Evolutionary conservation across 2,797 vertebrate species (phyloP).

Genomic region (Danio albolineatus): DNA sequence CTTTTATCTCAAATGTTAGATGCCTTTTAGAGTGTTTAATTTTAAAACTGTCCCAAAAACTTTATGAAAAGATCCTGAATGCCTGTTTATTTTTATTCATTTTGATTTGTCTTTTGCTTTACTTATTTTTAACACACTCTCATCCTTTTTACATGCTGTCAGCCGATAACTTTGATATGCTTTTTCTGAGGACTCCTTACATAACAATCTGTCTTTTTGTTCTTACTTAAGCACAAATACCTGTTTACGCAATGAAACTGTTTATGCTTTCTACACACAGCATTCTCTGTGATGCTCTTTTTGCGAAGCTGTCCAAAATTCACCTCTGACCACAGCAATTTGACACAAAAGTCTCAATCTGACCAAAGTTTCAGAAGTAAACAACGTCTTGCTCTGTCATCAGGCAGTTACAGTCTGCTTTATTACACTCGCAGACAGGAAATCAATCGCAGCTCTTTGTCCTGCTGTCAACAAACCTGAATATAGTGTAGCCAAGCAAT

Average conservation of each 20-base stretch:
- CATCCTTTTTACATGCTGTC: background rate
- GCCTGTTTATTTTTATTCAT: background rate
- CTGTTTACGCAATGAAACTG: background rate
- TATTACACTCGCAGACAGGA: conserved; percentile 22
- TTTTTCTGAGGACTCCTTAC: background rate
- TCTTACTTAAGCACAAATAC: background rate
- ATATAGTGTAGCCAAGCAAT: conserved; percentile 7
- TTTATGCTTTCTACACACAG: background rate
- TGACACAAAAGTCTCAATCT: background rate
- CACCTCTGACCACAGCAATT: conserved; percentile 21
- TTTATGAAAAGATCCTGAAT: background rate
- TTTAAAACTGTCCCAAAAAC: too few species aligned
- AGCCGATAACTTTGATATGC: background rate
- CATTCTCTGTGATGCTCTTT: background rate
- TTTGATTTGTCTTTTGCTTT: background rate
- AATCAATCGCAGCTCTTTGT: conserved; percentile 29
- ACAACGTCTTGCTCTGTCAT: conserved; percentile 1
- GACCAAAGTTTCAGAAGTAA: too few species aligned
- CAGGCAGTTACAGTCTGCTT: conserved; percentile 15
- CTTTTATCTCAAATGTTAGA: background rate
- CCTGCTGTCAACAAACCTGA: conserved; percentile 6
- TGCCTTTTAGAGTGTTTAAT: background rate
- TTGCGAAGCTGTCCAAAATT: background rate
- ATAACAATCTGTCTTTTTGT: background rate
- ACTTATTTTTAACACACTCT: background rate